Percentiles rank a stretch among this genome's conserved stretches.
Evolutionary conservation across 2,888 invertebrate genomes (phyloP).

Genomic region (Callosobruchus maculatus): DNA sequence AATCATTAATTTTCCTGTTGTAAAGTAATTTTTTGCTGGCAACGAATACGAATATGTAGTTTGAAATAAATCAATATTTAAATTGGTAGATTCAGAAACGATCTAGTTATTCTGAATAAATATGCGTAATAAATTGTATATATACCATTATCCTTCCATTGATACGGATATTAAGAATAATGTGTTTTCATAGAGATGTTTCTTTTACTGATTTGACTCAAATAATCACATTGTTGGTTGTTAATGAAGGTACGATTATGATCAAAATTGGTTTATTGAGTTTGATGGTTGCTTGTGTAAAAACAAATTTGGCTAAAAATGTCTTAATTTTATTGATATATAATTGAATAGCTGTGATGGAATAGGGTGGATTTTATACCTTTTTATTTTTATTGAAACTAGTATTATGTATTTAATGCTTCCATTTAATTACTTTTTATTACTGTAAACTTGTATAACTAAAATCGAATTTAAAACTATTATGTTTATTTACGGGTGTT

Average conservation of each 20-base stretch:
- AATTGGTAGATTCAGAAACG: too few species aligned
- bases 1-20: too few species aligned
- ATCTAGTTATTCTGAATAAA: too few species aligned
- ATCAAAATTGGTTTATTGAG: not conserved
- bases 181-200: too few species aligned
- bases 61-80: too few species aligned
- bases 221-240: not conserved
- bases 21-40: too few species aligned
- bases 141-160: too few species aligned
- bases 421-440: conserved; percentile 20
- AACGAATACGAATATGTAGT: too few species aligned
- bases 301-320: not conserved
- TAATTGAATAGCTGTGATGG: conserved; percentile 36
- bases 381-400: conserved; percentile 24
- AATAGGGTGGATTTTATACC: conserved; percentile 25
- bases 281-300: not conserved
- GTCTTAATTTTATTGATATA: conserved; percentile 5
- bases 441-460: conserved; percentile 13
- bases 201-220: not conserved
- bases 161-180: too few species aligned
- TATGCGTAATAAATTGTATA: too few species aligned
- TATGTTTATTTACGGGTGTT: conserved; percentile 46
- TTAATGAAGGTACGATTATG: not conserved
- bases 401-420: conserved; percentile 35
- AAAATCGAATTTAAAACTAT: conserved; percentile 37